Conservation (phyloP, 2,113 vertebrate species). For the Machaerirhynchus nigripectus region DNA sequence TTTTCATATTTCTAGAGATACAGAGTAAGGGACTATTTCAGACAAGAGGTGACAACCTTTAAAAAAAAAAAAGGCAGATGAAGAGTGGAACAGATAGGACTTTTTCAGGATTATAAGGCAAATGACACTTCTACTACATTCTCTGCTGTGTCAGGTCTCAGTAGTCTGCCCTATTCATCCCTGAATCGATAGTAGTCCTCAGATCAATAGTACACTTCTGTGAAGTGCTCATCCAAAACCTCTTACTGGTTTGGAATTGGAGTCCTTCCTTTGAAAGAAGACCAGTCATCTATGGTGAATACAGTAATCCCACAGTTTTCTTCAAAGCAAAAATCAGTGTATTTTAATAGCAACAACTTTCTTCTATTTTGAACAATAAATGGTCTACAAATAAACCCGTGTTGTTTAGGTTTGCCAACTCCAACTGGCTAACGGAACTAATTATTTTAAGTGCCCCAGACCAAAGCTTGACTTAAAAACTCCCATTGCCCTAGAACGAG, state of each 20-base stretch:
- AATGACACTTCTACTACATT: neutral
- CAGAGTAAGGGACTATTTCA: neutral
- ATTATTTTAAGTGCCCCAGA: neutral
- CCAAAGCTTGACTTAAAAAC: neutral
- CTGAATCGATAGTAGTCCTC: neutral
- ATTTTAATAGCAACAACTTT: neutral
- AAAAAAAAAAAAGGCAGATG: neutral
- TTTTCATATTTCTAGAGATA: neutral
- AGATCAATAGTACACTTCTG: neutral
- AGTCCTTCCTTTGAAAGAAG: neutral
- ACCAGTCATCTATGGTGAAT: neutral
- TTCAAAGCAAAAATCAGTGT: neutral
- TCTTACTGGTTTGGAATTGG: neutral
- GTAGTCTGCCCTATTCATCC: neutral
- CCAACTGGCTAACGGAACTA: neutral
- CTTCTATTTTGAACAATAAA: neutral
- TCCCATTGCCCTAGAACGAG: neutral
- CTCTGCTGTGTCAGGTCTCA: neutral
- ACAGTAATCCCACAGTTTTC: neutral
- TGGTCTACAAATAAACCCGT: neutral
- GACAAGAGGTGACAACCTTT: neutral
- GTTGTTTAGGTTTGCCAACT: neutral
- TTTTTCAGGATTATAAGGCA: neutral
- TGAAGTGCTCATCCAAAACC: neutral
- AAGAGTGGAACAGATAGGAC: neutral